Evolutionary conservation across 2,888 invertebrate species (phyloP), one percentile per base, ranked within the genome.

Genomic region (Spodoptera picta): DNA sequence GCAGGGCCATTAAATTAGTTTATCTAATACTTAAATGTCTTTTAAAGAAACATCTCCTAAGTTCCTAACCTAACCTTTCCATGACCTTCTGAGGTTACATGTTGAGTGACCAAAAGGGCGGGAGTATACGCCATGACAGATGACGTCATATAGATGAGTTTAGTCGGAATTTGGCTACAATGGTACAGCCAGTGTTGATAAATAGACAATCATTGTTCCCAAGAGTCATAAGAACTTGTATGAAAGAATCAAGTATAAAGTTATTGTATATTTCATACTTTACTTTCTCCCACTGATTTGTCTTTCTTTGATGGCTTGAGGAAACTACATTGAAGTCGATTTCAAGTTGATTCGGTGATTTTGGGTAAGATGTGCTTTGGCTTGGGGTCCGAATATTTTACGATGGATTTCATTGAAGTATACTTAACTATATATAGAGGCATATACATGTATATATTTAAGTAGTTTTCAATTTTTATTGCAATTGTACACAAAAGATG

Each of bases 101-200:
- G 12, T 12, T 5, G 3, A 11, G 4, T 53, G 19, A 9, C 19
- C 36, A 31, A 41, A 55, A 49, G 58, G 67, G 54, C 19, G 48
- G n/a, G 42, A 53, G n/a, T 46, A 23, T 53, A 56, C 19, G 36
- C 52, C 46, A 71, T 68, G 79, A 75, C 65, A 45, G 53, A 79
- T 69, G 73, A 60, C 65, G 63, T 67, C 75, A 75, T 51, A 72
- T 56, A 73, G 63, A 78, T 70, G 76, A 79, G 79, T 80, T 77
- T 69, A 60, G 73, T 73, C 68, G 52, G 60, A 69, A 69, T 75
- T 71, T 50, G 55, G 56, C 47, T 42, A 68, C 56, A 65, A 60
- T 57, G 56, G 24, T 46, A 62, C 67, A 65, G 59, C 24, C 57
- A 54, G 47, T 61, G 51, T 65, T 69, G 73, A 71, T 62, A 68